These are phyloP conservation scores for Sericinus montela DNA, from an alignment of 2,888 invertebrate species.

Conservation along the genomic window DNA sequence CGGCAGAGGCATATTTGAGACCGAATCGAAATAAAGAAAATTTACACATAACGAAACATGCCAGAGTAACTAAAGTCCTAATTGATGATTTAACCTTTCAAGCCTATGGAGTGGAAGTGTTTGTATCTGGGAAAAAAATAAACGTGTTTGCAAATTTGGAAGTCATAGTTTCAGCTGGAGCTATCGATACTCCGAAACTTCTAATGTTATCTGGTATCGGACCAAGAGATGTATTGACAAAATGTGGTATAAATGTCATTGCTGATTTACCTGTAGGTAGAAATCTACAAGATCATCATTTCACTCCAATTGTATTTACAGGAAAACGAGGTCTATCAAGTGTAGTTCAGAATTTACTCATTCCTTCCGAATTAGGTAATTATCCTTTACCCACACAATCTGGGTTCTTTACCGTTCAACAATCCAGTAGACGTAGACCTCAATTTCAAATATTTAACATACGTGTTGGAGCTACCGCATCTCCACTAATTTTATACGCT, in stretches of 20 bases:
- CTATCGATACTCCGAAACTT: slow-evolving; percentile 56
- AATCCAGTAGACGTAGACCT: slow-evolving; percentile 32
- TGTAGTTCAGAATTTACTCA: slow-evolving; percentile 29
- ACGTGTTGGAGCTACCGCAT: slow-evolving; percentile 48
- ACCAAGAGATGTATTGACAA: slow-evolving; percentile 42
- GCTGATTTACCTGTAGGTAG: slow-evolving; percentile 59
- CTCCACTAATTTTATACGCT: slow-evolving; percentile 35
- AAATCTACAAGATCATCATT: slow-evolving; percentile 57
- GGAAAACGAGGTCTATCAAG: slow-evolving; percentile 42
- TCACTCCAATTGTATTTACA: slow-evolving; percentile 37
- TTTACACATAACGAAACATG: slow-evolving; percentile 48
- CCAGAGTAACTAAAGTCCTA: slow-evolving; percentile 50
- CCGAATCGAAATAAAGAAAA: slow-evolving; percentile 42
- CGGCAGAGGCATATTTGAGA: slow-evolving; percentile 56
- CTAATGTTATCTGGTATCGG: slow-evolving; percentile 64
- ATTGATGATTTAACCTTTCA: slow-evolving; percentile 37
- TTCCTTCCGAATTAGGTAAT: slow-evolving; percentile 28
- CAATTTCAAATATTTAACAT: slow-evolving; percentile 56
- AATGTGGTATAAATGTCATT: slow-evolving; percentile 40
- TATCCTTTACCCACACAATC: slow-evolving; percentile 48
- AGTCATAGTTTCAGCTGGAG: slow-evolving; percentile 58
- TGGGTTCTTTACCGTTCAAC: slow-evolving; percentile 44
- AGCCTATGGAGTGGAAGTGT: slow-evolving; percentile 50
- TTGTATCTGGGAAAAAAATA: slow-evolving; percentile 34
- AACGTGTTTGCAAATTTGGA: slow-evolving; percentile 47